These are phyloP conservation scores for Callyntrura guangdongensis DNA, from an alignment of 2,888 invertebrate species.

Conservation along the genomic window DNA sequence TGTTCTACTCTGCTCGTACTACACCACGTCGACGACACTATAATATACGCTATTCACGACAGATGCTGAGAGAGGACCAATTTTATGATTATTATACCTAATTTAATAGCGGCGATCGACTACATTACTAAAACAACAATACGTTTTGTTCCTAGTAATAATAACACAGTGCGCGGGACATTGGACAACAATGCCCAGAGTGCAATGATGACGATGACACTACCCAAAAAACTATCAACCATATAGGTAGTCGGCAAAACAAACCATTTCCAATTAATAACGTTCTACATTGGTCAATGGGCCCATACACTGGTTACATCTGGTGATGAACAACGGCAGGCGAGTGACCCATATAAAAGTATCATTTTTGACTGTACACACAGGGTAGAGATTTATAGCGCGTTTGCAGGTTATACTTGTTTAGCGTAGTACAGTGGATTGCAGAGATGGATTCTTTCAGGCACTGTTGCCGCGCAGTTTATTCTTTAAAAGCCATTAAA, in stretches of 20 bases:
- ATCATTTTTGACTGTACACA: not conserved
- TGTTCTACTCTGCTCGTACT: not conserved
- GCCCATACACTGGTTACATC: not conserved
- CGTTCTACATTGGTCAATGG: not conserved
- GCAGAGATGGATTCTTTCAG: not conserved
- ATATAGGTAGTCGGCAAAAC: not conserved
- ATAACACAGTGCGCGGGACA: not conserved
- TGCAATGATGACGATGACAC: not conserved
- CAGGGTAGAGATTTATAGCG: not conserved
- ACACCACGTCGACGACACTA: not conserved
- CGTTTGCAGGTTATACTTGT: too few relatives aligned
- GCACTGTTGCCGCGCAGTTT: not conserved
- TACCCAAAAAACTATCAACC: too few relatives aligned
- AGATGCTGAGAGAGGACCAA: not conserved
- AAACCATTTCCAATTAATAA: not conserved
- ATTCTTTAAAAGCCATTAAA: slow-evolving; percentile 30
- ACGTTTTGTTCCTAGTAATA: not conserved
- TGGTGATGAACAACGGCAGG: not conserved
- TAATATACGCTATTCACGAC: not conserved
- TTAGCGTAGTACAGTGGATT: too few relatives aligned
- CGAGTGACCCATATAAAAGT: slow-evolving; percentile 19
- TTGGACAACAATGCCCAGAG: not conserved
- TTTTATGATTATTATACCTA: slow-evolving; percentile 16
- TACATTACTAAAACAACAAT: too few relatives aligned
- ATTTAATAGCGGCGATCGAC: too few relatives aligned